Evolutionary conservation across 2,113 vertebrate genomes (phyloP).

Genomic region (Lagenorhynchus albirostris): DNA sequence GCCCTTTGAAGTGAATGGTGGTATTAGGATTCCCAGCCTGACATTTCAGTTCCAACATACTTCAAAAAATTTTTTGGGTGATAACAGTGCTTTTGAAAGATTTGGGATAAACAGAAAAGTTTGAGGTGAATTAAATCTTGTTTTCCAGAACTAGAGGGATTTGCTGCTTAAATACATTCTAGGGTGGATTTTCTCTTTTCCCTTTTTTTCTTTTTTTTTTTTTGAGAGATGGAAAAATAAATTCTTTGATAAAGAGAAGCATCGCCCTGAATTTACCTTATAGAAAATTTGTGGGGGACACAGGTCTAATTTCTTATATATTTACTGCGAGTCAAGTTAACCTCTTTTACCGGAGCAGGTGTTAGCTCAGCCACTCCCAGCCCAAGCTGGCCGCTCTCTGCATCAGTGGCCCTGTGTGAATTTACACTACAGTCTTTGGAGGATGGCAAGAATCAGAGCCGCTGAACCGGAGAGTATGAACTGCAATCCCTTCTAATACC

Average conservation of each 20-base stretch:
- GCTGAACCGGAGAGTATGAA: not conserved
- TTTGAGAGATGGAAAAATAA: not conserved
- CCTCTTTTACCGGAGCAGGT: not conserved
- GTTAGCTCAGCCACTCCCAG: not conserved
- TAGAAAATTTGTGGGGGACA: not conserved
- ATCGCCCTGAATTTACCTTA: not conserved
- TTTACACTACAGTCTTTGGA: not conserved
- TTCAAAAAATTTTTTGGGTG: not conserved
- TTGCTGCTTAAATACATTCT: conserved; percentile 18
- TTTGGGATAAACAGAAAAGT: not conserved
- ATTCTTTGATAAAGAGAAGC: not conserved
- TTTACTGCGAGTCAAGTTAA: not conserved
- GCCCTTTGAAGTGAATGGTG: not conserved
- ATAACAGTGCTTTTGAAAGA: not conserved
- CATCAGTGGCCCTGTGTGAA: not conserved
- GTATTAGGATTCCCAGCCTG: not conserved
- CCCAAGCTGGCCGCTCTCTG: not conserved
- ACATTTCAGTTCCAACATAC: not conserved
- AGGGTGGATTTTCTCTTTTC: not conserved
- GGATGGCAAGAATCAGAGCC: not conserved
- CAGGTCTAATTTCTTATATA: not conserved
- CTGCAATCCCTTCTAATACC: not conserved
- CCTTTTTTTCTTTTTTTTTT: not conserved
- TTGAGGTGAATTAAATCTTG: conserved; percentile 33
- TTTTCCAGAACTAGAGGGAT: conserved; percentile 2